phyloP scores from a whole-genome alignment of 2,888 invertebrate genomes.

The Pristionchus maxplancki region DNA sequence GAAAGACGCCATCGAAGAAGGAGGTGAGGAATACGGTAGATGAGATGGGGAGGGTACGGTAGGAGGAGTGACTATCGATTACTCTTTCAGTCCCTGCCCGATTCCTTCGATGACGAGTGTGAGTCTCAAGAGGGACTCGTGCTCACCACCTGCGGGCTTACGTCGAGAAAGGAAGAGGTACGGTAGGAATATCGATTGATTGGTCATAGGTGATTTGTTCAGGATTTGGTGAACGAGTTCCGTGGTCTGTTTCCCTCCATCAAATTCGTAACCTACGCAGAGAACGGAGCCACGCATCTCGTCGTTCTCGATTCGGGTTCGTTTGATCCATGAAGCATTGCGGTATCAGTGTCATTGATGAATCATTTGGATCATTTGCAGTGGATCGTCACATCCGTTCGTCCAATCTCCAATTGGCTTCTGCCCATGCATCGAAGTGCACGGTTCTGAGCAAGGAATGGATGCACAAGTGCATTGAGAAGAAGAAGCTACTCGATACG shows the following conservation, averaged over 20 bases:
- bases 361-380: too few species aligned
- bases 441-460: slow-evolving; percentile 49
- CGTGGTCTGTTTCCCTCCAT: background rate
- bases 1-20: slow-evolving; percentile 26
- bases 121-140: background rate
- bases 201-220: background rate
- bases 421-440: slow-evolving; percentile 49
- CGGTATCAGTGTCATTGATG: background rate
- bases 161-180: background rate
- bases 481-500: slow-evolving; percentile 36
- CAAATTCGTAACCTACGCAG: background rate
- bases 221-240: slow-evolving; percentile 42
- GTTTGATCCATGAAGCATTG: background rate
- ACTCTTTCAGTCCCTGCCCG: background rate
- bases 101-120: slow-evolving; percentile 6
- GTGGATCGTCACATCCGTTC: slow-evolving; percentile 12
- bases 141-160: background rate
- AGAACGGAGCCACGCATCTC: background rate
- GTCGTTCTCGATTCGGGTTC: slow-evolving; percentile 4
- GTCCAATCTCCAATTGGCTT: slow-evolving; percentile 26
- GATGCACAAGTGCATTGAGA: slow-evolving; percentile 48
- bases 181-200: background rate
- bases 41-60: too few species aligned
- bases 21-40: background rate
- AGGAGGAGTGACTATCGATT: background rate